These are phyloP conservation scores for Cebus imitator DNA, from an alignment of 2,113 vertebrate species.

Conservation along the genomic window DNA sequence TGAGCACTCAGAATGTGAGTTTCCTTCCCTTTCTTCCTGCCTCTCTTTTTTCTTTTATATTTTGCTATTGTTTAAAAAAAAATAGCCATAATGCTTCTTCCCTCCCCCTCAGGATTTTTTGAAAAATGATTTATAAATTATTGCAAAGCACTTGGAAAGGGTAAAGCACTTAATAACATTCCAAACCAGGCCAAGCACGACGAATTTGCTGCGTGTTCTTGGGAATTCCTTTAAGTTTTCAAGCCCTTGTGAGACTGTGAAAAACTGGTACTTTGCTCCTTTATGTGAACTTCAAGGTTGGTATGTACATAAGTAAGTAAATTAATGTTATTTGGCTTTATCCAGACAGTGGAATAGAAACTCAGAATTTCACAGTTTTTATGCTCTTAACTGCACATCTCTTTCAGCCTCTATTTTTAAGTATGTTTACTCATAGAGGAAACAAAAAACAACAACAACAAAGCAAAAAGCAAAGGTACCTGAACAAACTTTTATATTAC, in stretches of 20 bases:
- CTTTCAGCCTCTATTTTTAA: neutral
- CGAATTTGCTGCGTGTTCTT: slow-evolving; percentile 8
- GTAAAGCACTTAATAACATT: slow-evolving; percentile 56
- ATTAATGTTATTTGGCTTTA: neutral
- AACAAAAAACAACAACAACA: neutral
- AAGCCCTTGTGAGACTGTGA: neutral
- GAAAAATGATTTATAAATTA: slow-evolving; percentile 63
- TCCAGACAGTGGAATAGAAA: neutral
- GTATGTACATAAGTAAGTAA: slow-evolving; percentile 45
- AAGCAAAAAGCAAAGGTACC: neutral
- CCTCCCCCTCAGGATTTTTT: slow-evolving; percentile 41
- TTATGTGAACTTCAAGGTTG: slow-evolving; percentile 21
- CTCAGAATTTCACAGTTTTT: neutral
- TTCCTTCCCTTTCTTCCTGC: neutral
- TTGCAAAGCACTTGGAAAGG: slow-evolving; percentile 52
- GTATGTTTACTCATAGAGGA: neutral
- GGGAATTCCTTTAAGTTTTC: slow-evolving; percentile 20
- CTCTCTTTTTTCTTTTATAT: neutral
- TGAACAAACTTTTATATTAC: neutral
- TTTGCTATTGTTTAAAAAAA: neutral
- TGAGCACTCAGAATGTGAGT: neutral
- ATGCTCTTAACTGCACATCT: neutral
- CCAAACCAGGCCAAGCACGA: neutral
- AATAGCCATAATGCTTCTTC: neutral
- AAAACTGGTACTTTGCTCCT: neutral